Evolutionary conservation across 2,888 invertebrate genomes (phyloP).

Genomic region (Lymantria dispar): DNA sequence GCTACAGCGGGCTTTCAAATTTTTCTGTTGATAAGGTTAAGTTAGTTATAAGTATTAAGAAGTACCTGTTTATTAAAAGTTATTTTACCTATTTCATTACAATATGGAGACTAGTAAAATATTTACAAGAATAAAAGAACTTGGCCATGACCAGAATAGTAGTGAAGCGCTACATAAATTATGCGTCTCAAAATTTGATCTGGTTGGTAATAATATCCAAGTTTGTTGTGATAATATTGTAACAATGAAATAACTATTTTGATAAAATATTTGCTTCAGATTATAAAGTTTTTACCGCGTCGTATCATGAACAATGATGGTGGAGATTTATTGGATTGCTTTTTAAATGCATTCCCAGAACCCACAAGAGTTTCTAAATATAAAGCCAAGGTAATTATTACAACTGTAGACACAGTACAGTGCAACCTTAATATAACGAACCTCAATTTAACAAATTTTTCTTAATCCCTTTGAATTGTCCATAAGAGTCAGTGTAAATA

Average conservation of each 20-base stretch:
- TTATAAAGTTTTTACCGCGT: conserved; percentile 51
- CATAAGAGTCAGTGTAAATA: too few species aligned
- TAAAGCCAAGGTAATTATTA: conserved; percentile 52
- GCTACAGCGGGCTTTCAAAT: too few species aligned
- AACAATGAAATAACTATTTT: neutral
- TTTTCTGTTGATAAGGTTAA: too few species aligned
- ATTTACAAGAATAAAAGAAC: conserved; percentile 53
- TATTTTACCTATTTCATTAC: too few species aligned
- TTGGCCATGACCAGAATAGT: conserved; percentile 54
- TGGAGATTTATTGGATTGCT: conserved; percentile 53
- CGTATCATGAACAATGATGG: conserved; percentile 63
- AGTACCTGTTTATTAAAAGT: too few species aligned
- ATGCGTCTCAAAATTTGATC: conserved; percentile 52
- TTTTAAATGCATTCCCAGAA: conserved; percentile 61
- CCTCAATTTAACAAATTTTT: too few species aligned
- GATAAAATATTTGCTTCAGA: conserved; percentile 37
- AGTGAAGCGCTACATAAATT: conserved; percentile 56
- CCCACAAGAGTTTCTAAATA: conserved; percentile 32
- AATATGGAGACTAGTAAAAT: conserved; percentile 46
- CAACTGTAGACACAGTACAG: too few species aligned
- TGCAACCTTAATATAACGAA: too few species aligned
- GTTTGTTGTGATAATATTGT: neutral
- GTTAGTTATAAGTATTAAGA: too few species aligned
- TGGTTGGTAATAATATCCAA: conserved; percentile 51
- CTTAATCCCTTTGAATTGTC: too few species aligned